phyloP scores from a whole-genome alignment of 1,140 invertebrate genomes.

The Tetramorium simillimum region DNA sequence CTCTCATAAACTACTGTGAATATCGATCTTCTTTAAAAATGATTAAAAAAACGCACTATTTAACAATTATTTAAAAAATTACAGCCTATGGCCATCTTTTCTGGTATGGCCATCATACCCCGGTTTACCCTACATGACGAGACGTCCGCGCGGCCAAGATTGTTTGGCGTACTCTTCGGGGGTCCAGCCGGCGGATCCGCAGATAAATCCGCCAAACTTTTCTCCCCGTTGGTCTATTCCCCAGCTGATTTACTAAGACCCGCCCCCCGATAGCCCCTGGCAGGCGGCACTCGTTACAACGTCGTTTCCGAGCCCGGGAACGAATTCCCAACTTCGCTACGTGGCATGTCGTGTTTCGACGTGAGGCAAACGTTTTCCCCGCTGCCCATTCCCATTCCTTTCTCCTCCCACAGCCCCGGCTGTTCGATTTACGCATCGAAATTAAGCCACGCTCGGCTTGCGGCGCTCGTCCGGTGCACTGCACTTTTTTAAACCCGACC shows the following conservation, averaged over 20 bases:
- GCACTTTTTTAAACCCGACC: conserved; percentile 62
- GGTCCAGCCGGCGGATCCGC: neutral
- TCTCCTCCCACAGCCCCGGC: neutral
- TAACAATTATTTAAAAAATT: too few species aligned
- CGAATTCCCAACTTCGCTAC: conserved; percentile 60
- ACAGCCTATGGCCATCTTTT: too few species aligned
- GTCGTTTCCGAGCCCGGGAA: conserved; percentile 56
- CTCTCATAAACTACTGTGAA: too few species aligned
- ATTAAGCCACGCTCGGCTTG: conserved; percentile 69
- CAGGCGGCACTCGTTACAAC: conserved; percentile 49
- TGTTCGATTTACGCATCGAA: conserved; percentile 72
- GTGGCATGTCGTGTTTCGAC: conserved; percentile 39
- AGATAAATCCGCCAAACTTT: conserved; percentile 54
- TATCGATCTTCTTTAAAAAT: too few species aligned
- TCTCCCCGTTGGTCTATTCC: conserved; percentile 42
- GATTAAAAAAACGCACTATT: too few species aligned
- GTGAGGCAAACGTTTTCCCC: conserved; percentile 16
- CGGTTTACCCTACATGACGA: too few species aligned
- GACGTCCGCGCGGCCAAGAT: neutral
- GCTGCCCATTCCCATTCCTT: neutral
- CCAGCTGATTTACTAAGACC: conserved; percentile 57
- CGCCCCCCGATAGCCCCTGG: conserved; percentile 18
- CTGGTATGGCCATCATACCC: too few species aligned
- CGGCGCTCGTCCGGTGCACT: conserved; percentile 58
- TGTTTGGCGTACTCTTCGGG: neutral